Evolutionary conservation across 2,797 vertebrate genomes (phyloP).

Genomic region (Aotus griseimembra): DNA sequence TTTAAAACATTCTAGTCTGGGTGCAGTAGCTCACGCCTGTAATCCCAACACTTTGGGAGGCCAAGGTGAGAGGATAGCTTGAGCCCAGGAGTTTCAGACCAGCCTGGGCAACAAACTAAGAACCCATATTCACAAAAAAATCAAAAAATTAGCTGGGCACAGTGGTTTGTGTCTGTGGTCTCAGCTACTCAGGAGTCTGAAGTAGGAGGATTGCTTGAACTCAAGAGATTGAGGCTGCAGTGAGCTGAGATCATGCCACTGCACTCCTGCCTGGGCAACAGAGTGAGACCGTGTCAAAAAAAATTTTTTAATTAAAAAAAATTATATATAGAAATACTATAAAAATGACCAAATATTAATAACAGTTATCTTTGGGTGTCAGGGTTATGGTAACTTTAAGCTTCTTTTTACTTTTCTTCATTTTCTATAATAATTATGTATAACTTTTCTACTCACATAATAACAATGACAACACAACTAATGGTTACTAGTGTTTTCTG

Average conservation of each 20-base stretch:
- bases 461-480: not conserved
- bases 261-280: not conserved
- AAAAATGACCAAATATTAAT: not conserved
- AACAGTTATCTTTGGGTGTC: not conserved
- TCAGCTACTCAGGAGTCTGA: not conserved
- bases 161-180: not conserved
- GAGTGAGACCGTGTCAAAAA: no score
- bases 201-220: not conserved
- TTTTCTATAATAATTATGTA: not conserved
- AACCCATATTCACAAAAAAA: not conserved
- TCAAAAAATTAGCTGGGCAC: not conserved
- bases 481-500: not conserved
- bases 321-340: not conserved
- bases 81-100: not conserved
- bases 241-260: not conserved
- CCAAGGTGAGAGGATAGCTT: not conserved
- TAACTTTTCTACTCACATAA: not conserved
- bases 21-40: not conserved
- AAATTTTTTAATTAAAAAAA: not conserved
- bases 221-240: not conserved
- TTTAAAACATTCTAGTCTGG: not conserved
- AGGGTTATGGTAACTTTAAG: not conserved
- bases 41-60: not conserved
- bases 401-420: not conserved
- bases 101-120: not conserved